Base-by-base conservation (phyloP, 2,113 vertebrate species). In the Chinchilla lanigera region DNA sequence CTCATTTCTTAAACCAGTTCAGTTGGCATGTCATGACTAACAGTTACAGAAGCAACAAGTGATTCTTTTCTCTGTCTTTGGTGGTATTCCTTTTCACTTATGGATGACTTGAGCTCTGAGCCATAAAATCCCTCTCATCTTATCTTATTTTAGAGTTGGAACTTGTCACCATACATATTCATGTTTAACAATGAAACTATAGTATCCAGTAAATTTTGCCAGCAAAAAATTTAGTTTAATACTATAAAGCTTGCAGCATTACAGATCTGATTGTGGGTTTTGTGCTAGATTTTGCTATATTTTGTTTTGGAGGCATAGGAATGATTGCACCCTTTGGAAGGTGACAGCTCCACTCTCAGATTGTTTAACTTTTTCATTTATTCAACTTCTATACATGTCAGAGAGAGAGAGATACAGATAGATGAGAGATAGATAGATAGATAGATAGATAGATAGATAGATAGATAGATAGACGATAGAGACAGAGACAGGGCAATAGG, bases 151-250 rank as follows among this genome's bases (percentile, higher is more conserved):
- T 95, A 96, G 67, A 93, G 30, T 20, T 84, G 5, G 71, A 28
- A 90, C 80, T 96, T 98, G 75, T 96, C 1, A 93, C 86, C 87
- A 65, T 86, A 96, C 89, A 93, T 97, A 89, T 1, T 20, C 19
- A 7, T 65, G 10, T 67, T 98, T 92, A 97, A 88, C 61, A 97
- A 94, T 63, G 9, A 94, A 98, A 97, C 30, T 35, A 97, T 26
- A 95, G 69, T 69, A 24, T 58, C 8, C 47, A 54, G 78, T 94
- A 95, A 93, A 33, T 50, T 88, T 69, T 93, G 78, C 8, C 61
- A 71, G 89, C 77, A 82, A 97, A 86, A 73, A 17, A 54, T 4
- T 77, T 71, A 90, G 47, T 78, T 20, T 65, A 89, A 73, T 65
- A 22, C 11, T 9, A 58, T 87, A 86, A 58, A 50, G 10, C 3